Conservation (phyloP, 2,888 invertebrate species). For the Xylocampa areola region DNA sequence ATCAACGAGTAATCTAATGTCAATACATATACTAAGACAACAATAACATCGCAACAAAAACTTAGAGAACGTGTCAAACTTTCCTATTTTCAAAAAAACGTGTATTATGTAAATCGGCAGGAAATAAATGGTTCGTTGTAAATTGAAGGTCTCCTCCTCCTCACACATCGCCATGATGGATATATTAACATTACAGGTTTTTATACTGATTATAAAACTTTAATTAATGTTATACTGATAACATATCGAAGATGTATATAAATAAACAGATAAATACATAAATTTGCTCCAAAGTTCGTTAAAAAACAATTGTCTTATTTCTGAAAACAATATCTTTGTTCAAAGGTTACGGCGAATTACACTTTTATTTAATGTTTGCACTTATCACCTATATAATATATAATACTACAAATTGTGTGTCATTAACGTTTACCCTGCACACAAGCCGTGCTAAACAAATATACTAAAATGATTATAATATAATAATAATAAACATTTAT, state of each 20-base stretch:
- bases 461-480: conserved; percentile 11
- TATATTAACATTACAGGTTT: too few species aligned
- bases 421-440: conserved; percentile 10
- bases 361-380: too few species aligned
- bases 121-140: background rate
- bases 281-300: too few species aligned
- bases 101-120: background rate
- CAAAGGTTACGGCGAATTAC: background rate
- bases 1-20: conserved; percentile 32
- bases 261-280: conserved; percentile 15
- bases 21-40: conserved; percentile 7
- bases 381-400: conserved; percentile 20
- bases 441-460: conserved; percentile 17
- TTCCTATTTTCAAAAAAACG: conserved; percentile 6
- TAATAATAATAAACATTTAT: conserved; percentile 5
- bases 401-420: conserved; percentile 6
- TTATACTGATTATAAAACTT: background rate
- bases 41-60: conserved; percentile 11
- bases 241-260: background rate
- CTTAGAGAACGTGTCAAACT: conserved; percentile 6
- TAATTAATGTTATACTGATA: conserved; percentile 3
- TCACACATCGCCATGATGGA: too few species aligned
- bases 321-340: too few species aligned
- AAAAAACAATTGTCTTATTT: too few species aligned
- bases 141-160: conserved; percentile 45